Evolutionary conservation across 2,113 vertebrate genomes (phyloP).

Genomic region (Neodontobutis hainanensis): DNA sequence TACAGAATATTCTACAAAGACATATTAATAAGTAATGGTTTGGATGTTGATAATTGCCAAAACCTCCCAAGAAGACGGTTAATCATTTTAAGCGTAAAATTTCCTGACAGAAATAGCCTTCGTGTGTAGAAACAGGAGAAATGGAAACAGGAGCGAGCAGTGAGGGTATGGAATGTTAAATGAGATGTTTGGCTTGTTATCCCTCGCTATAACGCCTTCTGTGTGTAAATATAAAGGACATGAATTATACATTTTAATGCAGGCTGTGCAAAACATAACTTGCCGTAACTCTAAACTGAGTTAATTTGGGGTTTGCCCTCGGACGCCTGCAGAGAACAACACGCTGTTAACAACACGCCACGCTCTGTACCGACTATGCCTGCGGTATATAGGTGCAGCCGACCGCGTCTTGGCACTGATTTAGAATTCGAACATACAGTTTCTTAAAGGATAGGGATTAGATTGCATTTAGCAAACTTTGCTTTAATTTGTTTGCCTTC

Average conservation of each 20-base stretch:
- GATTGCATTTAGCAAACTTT: not conserved
- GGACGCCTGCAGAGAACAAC: slow-evolving; percentile 5
- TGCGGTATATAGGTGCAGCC: not conserved
- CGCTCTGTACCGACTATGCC: not conserved
- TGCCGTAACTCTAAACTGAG: slow-evolving; percentile 9
- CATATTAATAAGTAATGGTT: not conserved
- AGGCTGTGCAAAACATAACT: slow-evolving; percentile 20
- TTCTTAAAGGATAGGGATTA: not conserved
- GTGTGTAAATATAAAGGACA: slow-evolving; percentile 27
- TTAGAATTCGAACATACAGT: not conserved
- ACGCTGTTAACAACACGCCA: slow-evolving; percentile 6
- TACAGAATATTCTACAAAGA: not conserved
- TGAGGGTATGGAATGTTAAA: slow-evolving; percentile 5
- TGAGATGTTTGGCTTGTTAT: slow-evolving; percentile 25
- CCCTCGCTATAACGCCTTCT: slow-evolving; percentile 1
- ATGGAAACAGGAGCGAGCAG: not conserved
- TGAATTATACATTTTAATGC: slow-evolving; percentile 32
- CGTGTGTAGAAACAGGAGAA: not conserved
- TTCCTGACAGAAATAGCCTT: not conserved
- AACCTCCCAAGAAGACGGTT: slow-evolving; percentile 3
- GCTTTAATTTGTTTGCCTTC: not conserved
- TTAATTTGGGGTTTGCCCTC: slow-evolving; percentile 5
- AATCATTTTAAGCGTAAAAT: slow-evolving; percentile 8
- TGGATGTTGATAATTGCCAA: not conserved
- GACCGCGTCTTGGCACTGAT: not conserved